These are phyloP conservation scores for Mimas tiliae DNA, from an alignment of 2,888 invertebrate species.

Conservation along the genomic window DNA sequence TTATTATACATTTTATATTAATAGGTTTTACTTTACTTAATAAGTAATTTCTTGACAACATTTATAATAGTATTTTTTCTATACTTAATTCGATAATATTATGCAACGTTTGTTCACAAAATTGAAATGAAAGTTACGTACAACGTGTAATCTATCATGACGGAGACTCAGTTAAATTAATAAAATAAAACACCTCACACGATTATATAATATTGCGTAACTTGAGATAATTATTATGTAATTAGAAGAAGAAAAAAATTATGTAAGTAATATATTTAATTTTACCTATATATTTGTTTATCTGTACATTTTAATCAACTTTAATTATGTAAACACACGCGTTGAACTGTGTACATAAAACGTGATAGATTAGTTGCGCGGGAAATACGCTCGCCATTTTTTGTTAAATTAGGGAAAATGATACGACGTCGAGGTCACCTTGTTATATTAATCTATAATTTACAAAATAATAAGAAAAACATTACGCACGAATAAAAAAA, in stretches of 20 bases:
- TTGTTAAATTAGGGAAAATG: not conserved
- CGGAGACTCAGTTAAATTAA: too few species aligned
- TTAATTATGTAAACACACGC: not conserved
- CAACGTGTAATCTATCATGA: not conserved
- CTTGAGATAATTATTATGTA: not conserved
- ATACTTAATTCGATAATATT: not conserved
- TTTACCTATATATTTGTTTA: not conserved
- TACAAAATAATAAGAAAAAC: not conserved
- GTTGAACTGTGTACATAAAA: not conserved
- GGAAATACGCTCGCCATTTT: slow-evolving; percentile 1
- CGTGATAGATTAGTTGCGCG: not conserved
- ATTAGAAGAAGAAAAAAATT: not conserved
- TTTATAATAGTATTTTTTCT: too few species aligned
- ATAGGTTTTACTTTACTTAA: too few species aligned
- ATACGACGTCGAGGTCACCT: too few species aligned
- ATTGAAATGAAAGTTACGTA: not conserved
- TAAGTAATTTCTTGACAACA: too few species aligned
- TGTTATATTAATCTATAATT: not conserved
- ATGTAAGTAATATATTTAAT: not conserved
- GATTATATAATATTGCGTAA: not conserved
- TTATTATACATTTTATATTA: too few species aligned
- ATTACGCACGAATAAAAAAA: not conserved
- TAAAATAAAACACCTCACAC: too few species aligned
- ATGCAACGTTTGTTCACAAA: not conserved
- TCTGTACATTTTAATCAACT: slow-evolving; percentile 5